Conservation (phyloP, 2,888 invertebrate species). For the Pristionchus entomophagus region DNA sequence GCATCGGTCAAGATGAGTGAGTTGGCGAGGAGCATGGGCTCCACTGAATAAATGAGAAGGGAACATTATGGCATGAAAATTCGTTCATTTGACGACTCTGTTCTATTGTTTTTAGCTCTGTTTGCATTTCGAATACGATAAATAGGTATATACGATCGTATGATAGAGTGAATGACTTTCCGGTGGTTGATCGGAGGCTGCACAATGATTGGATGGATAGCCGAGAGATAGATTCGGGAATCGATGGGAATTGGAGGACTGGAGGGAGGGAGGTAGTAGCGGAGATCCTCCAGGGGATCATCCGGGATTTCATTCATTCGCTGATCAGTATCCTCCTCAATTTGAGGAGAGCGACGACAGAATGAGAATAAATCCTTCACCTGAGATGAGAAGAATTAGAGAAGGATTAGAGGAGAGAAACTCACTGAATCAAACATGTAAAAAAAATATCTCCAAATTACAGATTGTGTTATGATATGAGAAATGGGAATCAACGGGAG, state of each 20-base stretch:
- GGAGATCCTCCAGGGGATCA: neutral
- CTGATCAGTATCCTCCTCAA: neutral
- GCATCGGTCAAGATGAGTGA: neutral
- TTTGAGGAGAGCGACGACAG: neutral
- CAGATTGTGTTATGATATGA: neutral
- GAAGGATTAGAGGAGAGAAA: neutral
- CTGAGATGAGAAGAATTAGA: neutral
- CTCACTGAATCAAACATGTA: neutral
- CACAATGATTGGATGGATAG: conserved; percentile 25
- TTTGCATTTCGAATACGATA: neutral
- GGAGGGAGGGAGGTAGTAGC: neutral
- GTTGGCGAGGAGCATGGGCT: conserved; percentile 3
- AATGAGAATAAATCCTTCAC: conserved; percentile 7
- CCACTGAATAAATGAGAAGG: no score
- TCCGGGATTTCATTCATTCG: neutral
- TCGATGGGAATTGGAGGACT: neutral
- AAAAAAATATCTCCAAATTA: neutral
- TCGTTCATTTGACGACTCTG: no score
- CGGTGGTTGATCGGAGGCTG: neutral
- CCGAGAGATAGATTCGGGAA: neutral
- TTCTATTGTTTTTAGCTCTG: no score
- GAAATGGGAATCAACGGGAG: neutral
- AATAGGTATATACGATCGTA: neutral
- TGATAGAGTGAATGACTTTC: neutral
- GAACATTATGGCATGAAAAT: no score